Evolutionary conservation across 2,797 vertebrate genomes (phyloP).

Genomic region (Telmatherina bonti): DNA sequence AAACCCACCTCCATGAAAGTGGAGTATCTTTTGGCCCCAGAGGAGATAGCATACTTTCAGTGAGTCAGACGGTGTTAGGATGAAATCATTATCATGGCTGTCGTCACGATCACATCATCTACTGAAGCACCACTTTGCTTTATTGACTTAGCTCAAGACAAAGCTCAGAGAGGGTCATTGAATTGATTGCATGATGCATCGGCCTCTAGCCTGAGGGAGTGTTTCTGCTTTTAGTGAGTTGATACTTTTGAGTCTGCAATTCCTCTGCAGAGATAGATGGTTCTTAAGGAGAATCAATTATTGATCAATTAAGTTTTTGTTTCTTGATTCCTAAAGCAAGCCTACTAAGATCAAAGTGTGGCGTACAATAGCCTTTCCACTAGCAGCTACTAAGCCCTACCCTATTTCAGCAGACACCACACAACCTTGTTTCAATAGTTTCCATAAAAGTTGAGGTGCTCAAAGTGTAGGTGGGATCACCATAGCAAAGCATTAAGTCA

Average conservation of each 20-base stretch:
- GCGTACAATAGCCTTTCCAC: too few relatives aligned
- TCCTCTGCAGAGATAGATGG: slow-evolving; percentile 10
- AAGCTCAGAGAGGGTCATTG: slow-evolving; percentile 69
- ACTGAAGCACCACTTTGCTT: slow-evolving; percentile 70
- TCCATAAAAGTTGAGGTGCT: too few relatives aligned
- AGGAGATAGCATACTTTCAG: slow-evolving; percentile 44
- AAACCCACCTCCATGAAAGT: slow-evolving; percentile 39
- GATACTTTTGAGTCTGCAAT: slow-evolving; percentile 43
- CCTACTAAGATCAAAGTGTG: neutral
- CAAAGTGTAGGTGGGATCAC: too few relatives aligned
- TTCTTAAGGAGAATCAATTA: slow-evolving; percentile 24
- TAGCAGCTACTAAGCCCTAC: too few relatives aligned
- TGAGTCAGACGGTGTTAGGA: slow-evolving; percentile 48
- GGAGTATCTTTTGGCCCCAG: slow-evolving; percentile 44
- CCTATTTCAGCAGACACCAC: too few relatives aligned
- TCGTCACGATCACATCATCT: slow-evolving; percentile 69
- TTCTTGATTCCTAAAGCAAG: neutral
- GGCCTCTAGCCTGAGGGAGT: slow-evolving; percentile 51
- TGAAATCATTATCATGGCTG: slow-evolving; percentile 67
- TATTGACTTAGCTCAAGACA: slow-evolving; percentile 75
- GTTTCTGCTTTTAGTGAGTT: slow-evolving; percentile 45
- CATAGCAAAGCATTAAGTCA: too few relatives aligned
- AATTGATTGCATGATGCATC: slow-evolving; percentile 74
- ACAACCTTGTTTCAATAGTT: too few relatives aligned
- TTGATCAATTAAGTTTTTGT: neutral